Percentiles rank a stretch among this genome's conserved stretches.
Conservation (phyloP, 2,113 vertebrate genomes). For the Menidia beryllina region DNA sequence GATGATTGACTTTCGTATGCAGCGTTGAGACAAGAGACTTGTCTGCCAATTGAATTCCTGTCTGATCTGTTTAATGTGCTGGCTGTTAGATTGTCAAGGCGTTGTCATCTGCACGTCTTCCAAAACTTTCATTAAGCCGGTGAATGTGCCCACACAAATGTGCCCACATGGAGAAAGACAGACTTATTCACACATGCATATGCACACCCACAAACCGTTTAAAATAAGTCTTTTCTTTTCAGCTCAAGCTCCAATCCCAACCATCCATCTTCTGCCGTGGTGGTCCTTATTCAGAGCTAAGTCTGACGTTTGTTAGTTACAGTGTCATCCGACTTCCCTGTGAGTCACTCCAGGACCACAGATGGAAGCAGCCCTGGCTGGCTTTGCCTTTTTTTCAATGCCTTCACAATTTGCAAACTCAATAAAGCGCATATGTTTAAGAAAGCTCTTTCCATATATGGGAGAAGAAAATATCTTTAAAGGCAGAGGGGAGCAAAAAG, state of each 20-base stretch:
- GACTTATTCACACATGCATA: conserved; percentile 14
- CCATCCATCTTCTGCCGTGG: conserved; percentile 29
- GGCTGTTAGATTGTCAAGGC: conserved; percentile 62
- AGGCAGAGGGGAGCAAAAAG: not conserved
- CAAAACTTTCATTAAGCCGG: conserved; percentile 62
- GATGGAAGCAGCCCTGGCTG: conserved; percentile 27
- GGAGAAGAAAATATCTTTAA: conserved; percentile 7
- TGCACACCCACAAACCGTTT: conserved; percentile 46
- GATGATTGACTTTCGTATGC: conserved; percentile 50
- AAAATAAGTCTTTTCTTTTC: conserved; percentile 26
- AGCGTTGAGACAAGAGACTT: conserved; percentile 50
- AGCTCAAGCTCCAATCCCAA: conserved; percentile 26
- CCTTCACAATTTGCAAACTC: conserved; percentile 24
- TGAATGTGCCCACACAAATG: conserved; percentile 56
- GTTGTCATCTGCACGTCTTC: conserved; percentile 48
- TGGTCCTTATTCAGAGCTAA: conserved; percentile 34
- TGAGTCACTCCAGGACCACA: conserved; percentile 44
- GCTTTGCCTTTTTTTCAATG: conserved; percentile 23
- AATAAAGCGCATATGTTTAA: conserved; percentile 4
- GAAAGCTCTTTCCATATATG: not conserved
- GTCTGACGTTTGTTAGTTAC: conserved; percentile 43
- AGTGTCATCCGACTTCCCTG: conserved; percentile 36
- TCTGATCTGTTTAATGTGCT: conserved; percentile 65
- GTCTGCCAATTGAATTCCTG: conserved; percentile 65
- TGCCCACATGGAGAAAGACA: conserved; percentile 33